Percentiles rank a stretch among this genome's conserved stretches.
Evolutionary conservation across 2,113 vertebrate genomes (phyloP).

Genomic region (Octodon degus): DNA sequence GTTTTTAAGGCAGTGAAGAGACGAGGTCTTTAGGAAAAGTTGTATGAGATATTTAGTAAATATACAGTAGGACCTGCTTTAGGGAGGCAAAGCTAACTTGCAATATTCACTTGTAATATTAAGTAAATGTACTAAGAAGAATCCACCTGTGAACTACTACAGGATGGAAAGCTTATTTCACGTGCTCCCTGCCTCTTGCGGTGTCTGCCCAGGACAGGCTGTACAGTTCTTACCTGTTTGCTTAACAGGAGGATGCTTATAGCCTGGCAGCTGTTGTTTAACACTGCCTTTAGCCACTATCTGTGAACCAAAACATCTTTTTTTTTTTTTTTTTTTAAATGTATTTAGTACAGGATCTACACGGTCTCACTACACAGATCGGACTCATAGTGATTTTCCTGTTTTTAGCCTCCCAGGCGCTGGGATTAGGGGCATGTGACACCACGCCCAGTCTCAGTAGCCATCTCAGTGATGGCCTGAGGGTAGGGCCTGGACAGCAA

Average conservation of each 20-base stretch:
- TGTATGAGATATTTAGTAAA: constrained; percentile 39
- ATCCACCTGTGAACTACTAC: constrained; percentile 1
- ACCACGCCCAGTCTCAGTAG: no score
- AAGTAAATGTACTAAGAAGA: constrained; percentile 68
- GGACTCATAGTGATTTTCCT: no score
- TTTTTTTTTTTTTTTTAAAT: background rate
- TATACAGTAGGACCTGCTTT: constrained; percentile 27
- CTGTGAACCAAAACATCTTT: constrained; percentile 58
- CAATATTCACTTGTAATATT: constrained; percentile 52
- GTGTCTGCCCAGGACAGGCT: constrained; percentile 66
- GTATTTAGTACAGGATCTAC: no score
- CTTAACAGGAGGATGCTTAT: constrained; percentile 71
- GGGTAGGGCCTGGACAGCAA: no score
- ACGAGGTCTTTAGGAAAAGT: constrained; percentile 18
- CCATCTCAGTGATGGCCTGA: no score
- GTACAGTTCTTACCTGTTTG: constrained; percentile 19
- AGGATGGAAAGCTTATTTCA: constrained; percentile 70
- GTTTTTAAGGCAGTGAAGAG: constrained; percentile 55
- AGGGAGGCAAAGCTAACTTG: background rate
- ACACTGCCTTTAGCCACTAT: constrained; percentile 25
- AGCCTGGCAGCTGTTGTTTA: background rate
- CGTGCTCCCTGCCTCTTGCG: constrained; percentile 65
- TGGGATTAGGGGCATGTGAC: no score
- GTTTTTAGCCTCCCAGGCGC: no score
- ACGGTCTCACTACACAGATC: no score